phyloP scores from a whole-genome alignment of 2,888 invertebrate genomes.

The Lithodes maja region DNA sequence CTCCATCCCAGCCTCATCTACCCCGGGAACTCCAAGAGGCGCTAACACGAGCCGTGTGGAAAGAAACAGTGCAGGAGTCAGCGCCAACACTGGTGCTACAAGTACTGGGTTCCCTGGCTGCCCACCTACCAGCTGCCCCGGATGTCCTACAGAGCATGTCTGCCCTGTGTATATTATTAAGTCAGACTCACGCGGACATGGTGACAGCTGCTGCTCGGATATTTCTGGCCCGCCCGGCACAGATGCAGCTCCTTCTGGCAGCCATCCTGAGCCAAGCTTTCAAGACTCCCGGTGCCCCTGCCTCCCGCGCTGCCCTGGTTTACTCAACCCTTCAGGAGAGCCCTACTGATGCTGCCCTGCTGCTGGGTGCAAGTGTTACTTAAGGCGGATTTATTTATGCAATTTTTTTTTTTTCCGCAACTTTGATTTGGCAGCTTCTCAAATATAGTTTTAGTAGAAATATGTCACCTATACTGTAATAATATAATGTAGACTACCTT shows the following conservation, averaged over 20 bases:
- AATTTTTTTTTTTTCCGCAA: too few species aligned
- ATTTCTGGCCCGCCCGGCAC: slow-evolving; percentile 60
- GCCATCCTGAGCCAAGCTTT: slow-evolving; percentile 48
- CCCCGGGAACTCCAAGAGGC: slow-evolving; percentile 39
- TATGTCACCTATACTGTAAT: too few species aligned
- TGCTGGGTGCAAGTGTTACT: slow-evolving; percentile 27
- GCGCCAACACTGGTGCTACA: slow-evolving; percentile 59
- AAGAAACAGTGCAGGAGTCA: slow-evolving; percentile 48
- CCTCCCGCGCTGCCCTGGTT: slow-evolving; percentile 50
- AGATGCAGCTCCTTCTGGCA: slow-evolving; percentile 55
- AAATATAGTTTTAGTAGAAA: too few species aligned
- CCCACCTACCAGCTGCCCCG: slow-evolving; percentile 42
- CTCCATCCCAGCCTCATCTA: slow-evolving; percentile 12
- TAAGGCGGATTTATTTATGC: too few species aligned
- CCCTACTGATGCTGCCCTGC: slow-evolving; percentile 47
- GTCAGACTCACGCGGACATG: slow-evolving; percentile 42
- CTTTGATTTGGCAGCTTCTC: too few species aligned
- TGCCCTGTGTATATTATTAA: slow-evolving; percentile 36
- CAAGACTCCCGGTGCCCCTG: slow-evolving; percentile 32
- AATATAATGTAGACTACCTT: too few species aligned
- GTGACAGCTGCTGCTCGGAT: slow-evolving; percentile 55
- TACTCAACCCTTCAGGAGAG: slow-evolving; percentile 50
- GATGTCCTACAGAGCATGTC: slow-evolving; percentile 53
- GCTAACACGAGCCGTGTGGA: slow-evolving; percentile 48
- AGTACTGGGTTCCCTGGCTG: slow-evolving; percentile 49